phyloP scores from a whole-genome alignment of 1,140 invertebrate genomes.

The Bactericera cockerelli region DNA sequence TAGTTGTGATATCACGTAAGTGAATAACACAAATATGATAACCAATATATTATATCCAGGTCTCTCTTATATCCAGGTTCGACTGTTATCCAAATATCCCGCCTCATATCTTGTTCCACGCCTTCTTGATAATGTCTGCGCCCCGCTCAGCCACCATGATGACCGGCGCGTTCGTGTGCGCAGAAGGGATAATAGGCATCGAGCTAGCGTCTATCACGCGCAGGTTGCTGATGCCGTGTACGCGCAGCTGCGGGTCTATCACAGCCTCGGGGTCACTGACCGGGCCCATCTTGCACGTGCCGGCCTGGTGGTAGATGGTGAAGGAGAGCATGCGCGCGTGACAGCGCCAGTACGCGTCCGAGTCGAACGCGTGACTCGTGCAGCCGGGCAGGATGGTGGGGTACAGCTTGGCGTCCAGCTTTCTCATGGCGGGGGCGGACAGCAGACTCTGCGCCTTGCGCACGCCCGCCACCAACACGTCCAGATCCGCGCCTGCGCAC shows the following conservation, averaged over 20 bases:
- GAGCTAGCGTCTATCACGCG: conserved; percentile 61
- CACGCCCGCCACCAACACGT: conserved; percentile 44
- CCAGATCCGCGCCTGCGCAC: conserved; percentile 39
- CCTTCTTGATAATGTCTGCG: conserved; percentile 44
- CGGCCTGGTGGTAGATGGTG: conserved; percentile 59
- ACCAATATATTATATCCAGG: no score
- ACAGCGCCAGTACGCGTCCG: conserved; percentile 58
- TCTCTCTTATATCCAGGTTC: no score
- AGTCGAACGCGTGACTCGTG: conserved; percentile 40
- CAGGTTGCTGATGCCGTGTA: conserved; percentile 48
- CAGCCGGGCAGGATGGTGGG: conserved; percentile 45
- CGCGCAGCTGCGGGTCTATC: conserved; percentile 48
- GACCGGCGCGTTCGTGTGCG: conserved; percentile 45
- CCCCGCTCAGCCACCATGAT: conserved; percentile 60
- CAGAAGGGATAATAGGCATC: conserved; percentile 39
- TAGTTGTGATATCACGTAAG: no score
- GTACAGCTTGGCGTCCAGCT: conserved; percentile 40
- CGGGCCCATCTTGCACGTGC: conserved; percentile 76
- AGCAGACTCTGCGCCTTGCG: conserved; percentile 39
- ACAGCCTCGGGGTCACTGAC: conserved; percentile 45
- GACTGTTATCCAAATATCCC: no score
- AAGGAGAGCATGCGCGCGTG: conserved; percentile 45
- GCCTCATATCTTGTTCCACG: conserved; percentile 25
- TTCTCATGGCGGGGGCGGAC: conserved; percentile 39
- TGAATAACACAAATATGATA: no score